These are phyloP conservation scores for Hafferia zeledoni DNA, from an alignment of 2,797 vertebrate genomes.

Conservation along the genomic window DNA sequence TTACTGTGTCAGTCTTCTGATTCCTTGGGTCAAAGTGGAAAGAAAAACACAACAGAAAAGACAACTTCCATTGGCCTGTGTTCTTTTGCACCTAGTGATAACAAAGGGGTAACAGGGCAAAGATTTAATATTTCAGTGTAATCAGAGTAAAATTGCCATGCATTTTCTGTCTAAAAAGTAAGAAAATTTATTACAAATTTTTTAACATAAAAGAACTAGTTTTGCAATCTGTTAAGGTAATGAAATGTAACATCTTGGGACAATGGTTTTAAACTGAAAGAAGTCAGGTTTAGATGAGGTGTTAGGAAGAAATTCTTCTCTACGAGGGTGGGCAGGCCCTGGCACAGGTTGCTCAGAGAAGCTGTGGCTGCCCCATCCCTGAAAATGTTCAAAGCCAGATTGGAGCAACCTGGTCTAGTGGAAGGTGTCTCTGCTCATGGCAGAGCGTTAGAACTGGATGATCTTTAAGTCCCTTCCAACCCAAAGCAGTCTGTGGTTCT, in stretches of 20 bases:
- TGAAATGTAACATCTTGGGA: not conserved
- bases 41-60: not conserved
- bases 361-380: not conserved
- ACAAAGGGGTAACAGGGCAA: not conserved
- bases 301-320: not conserved
- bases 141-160: not conserved
- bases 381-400: not conserved
- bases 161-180: not conserved
- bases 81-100: not conserved
- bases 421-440: not conserved
- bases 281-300: not conserved
- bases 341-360: not conserved
- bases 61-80: accelerated
- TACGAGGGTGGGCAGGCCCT: accelerated
- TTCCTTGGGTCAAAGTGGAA: not conserved
- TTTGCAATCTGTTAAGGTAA: not conserved
- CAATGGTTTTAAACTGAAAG: not conserved
- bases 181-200: accelerated
- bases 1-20: accelerated
- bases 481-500: not conserved
- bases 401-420: not conserved
- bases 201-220: not conserved
- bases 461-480: not conserved
- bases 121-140: not conserved
- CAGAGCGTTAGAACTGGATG: no score